These are phyloP conservation scores for Ophion slaviceki DNA, from an alignment of 2,888 invertebrate species.

Conservation along the genomic window DNA sequence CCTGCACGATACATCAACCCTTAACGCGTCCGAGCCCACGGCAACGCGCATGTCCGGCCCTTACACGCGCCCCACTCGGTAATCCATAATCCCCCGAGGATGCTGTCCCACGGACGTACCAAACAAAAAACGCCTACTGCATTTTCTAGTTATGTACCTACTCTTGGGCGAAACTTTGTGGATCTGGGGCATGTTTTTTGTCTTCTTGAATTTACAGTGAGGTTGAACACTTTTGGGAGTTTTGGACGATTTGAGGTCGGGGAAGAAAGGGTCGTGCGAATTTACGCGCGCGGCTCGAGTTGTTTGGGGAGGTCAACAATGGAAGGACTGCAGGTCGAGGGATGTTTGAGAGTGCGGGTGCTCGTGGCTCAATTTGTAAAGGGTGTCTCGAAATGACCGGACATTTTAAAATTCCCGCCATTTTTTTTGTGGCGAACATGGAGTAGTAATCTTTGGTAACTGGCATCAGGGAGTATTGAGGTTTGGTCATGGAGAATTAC, in stretches of 20 bases:
- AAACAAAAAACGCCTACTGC: not conserved
- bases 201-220: not conserved
- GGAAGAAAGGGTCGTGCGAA: too few species aligned
- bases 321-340: too few species aligned
- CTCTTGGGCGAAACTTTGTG: too few species aligned
- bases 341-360: too few species aligned
- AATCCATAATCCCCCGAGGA: constrained; percentile 17
- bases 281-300: not conserved
- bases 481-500: too few species aligned
- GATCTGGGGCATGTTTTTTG: too few species aligned
- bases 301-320: not conserved
- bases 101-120: not conserved
- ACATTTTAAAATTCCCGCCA: too few species aligned
- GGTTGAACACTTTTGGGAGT: not conserved
- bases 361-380: too few species aligned
- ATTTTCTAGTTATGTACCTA: not conserved
- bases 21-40: not conserved
- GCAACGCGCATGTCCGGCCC: constrained; percentile 1
- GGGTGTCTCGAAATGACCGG: too few species aligned
- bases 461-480: too few species aligned
- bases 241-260: not conserved
- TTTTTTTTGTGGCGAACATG: too few species aligned
- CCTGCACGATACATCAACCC: not conserved
- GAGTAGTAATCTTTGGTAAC: too few species aligned
- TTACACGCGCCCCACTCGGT: not conserved